Conservation (phyloP, 2,888 invertebrate species). For the Magallana nippona region DNA sequence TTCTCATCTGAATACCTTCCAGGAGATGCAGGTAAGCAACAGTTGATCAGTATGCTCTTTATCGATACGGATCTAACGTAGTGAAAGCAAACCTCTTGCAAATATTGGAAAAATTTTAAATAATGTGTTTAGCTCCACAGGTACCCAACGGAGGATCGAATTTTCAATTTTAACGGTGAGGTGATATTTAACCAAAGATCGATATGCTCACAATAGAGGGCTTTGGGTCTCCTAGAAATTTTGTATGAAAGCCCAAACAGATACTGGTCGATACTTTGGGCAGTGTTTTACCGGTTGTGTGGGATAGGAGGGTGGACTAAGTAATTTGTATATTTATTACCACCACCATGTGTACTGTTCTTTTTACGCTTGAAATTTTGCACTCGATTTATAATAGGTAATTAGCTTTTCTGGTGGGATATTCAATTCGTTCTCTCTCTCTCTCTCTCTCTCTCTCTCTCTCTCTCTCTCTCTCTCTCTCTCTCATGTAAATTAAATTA, state of each 20-base stretch:
- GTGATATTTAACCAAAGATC: conserved; percentile 21
- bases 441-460: too few species aligned
- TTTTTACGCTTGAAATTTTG: too few species aligned
- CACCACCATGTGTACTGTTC: too few species aligned
- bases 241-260: not conserved
- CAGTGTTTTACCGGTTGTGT: not conserved
- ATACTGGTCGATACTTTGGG: not conserved
- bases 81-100: conserved; percentile 29
- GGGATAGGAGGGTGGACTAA: not conserved
- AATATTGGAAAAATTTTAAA: conserved; percentile 14
- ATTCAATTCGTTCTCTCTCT: too few species aligned
- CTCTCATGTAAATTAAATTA: too few species aligned
- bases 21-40: not conserved
- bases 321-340: too few species aligned
- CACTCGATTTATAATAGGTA: too few species aligned
- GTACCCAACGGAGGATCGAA: conserved; percentile 14
- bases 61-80: not conserved
- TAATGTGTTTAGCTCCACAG: conserved; percentile 32
- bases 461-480: too few species aligned
- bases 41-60: conserved; percentile 14
- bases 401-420: too few species aligned
- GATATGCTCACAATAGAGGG: conserved; percentile 4
- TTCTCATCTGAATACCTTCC: not conserved
- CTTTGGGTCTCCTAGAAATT: not conserved
- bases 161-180: conserved; percentile 33